Conservation (phyloP, 2,888 invertebrate species). For the Andrena bucephala region DNA sequence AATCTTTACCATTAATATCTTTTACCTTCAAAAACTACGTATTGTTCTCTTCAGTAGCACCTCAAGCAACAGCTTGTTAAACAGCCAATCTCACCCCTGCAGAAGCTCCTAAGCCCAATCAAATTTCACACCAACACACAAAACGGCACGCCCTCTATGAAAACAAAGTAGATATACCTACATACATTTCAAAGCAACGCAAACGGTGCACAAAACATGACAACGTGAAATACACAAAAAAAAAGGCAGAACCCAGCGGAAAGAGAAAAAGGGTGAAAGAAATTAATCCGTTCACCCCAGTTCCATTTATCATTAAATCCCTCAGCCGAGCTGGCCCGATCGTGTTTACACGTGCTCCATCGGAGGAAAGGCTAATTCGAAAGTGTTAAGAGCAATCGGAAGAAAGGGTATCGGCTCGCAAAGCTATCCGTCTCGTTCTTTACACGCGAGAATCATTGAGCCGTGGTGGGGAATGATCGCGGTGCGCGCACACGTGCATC, state of each 20-base stretch:
- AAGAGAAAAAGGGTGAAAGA: slow-evolving; percentile 27
- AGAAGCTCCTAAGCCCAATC: too few relatives aligned
- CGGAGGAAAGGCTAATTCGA: slow-evolving; percentile 39
- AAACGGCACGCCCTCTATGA: too few relatives aligned
- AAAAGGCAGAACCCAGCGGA: neutral
- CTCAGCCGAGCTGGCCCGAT: slow-evolving; percentile 15
- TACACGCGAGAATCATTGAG: slow-evolving; percentile 28
- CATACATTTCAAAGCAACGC: too few relatives aligned
- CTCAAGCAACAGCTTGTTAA: too few relatives aligned
- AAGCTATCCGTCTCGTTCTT: slow-evolving; percentile 35
- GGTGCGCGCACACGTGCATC: slow-evolving; percentile 47
- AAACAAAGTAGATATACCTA: too few relatives aligned
- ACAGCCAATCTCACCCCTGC: too few relatives aligned
- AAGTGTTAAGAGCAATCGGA: slow-evolving; percentile 30
- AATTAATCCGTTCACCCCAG: slow-evolving; percentile 38
- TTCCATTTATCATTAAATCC: slow-evolving; percentile 33
- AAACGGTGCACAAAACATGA: neutral
- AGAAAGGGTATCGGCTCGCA: slow-evolving; percentile 28
- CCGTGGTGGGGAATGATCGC: slow-evolving; percentile 17
- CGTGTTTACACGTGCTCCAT: slow-evolving; percentile 52
- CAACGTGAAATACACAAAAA: neutral
- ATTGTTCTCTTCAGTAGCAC: too few relatives aligned
- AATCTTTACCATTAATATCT: too few relatives aligned
- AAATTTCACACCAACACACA: too few relatives aligned
- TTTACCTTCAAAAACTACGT: too few relatives aligned